Evolutionary conservation across 2,797 vertebrate genomes (phyloP), one percentile per base, ranked within the genome.

Genomic region (Cygnus olor): DNA sequence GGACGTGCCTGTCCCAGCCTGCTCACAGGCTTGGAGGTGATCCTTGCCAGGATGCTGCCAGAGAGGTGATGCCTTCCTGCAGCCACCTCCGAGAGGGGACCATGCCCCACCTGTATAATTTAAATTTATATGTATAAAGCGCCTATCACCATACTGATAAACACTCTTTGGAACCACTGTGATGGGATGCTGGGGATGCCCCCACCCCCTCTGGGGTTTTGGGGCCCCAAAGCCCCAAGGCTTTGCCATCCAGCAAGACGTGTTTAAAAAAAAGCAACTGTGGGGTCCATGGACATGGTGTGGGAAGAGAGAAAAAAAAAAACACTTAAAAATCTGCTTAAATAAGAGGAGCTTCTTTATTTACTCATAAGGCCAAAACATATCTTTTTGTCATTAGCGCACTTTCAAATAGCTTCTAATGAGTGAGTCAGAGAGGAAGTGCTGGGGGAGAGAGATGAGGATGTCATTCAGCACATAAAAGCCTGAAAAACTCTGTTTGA

Each of bases 381-480:
- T 58, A 6, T 40, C 79, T 95, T 38, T 90, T 92, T 79, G 68
- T 76, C 77, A 81, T 92, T 87, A 72, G 53, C 58, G 49, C 64
- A 1, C 36, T 85, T 93, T 91, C 84, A 96, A 96, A 73, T 57
- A 84, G 53, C 73, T 77, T 54, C 60, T 88, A 92, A 91, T 69
- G 89, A 85, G 86, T 61, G 79, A 97, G 63, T 93, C 81, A 83
- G 64, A n/a, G 85, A 95, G 90, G 93, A 94, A 60, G 38, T 71
- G 84, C 84, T 71, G 84, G 47, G 61, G 89, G 84, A 85, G 60
- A 82, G 93, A 85, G 88, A 9, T 3, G 60, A 80, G 73, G 27
- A 38, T 87, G 89, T 94, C 93, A 66, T 32, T 96, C 89, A 80
- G 91, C 72, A 89, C 72, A 85, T 83, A 94, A 95, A 96, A 96